Evolutionary conservation across 1,140 invertebrate genomes (phyloP), one percentile per base, ranked within the genome.

Genomic region (Drosophila sulfurigaster): DNA sequence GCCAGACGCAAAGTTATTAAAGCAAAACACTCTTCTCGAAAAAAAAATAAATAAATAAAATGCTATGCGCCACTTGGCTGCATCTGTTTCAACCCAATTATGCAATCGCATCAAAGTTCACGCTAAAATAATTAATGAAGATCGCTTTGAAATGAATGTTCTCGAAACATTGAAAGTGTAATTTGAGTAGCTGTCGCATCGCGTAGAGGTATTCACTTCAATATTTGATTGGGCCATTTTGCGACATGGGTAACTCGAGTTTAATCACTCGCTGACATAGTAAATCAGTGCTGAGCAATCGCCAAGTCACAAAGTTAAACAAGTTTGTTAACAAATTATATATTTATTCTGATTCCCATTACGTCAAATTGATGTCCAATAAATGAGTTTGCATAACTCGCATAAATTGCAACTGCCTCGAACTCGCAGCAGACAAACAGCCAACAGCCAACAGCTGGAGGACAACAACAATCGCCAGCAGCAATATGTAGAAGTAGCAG

Each of bases 401-500:
- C 82, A 87, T 87, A 85, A 87, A 79, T 73, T 76, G 74, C 67
- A 72, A 65, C 62, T 66, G 62, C 32, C 62, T 7, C 30, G 5
- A 69, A 68, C 52, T 35, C 10, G 54, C 25, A 81, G 41, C 59
- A 49, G 70, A 6, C 59, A 16, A 76, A 60, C 54, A 59, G 65
- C 71, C 7, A 32, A 32, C 30, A 74, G 2, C 59, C 38, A 80
- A 59, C 52, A 59, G 68, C 71, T 87, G 74, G 83, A 89, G 83
- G 83, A 87, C 85, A 83, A 83, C 85, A 81, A 83, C 85, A 88
- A 88, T 88, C 85, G 72, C 72, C 35, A 60, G 41, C 41, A 41
- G 56, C 20, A 25, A 25, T 25, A 25, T 25, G 20, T 25, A 25
- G 3, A 25, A 25, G 20, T 25, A 25, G 20, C 57, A 57, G 65